Conservation (phyloP, 2,797 vertebrate genomes). For the Sebastes diaconus region DNA sequence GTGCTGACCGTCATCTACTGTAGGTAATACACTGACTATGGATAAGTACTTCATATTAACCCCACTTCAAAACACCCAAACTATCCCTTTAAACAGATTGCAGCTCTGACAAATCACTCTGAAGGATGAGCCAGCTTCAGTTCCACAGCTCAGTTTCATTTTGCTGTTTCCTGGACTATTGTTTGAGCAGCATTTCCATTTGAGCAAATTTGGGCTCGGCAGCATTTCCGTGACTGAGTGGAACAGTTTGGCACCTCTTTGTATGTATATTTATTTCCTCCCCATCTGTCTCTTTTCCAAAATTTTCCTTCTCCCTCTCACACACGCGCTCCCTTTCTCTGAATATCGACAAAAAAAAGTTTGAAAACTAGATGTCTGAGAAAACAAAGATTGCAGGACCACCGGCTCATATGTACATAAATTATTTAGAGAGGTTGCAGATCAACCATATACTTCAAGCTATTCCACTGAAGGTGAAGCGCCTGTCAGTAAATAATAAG, state of each 20-base stretch:
- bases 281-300: not conserved
- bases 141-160: not conserved
- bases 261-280: conserved; percentile 1
- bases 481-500: conserved; percentile 24
- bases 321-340: not conserved
- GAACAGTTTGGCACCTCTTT: conserved; percentile 13
- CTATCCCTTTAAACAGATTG: not conserved
- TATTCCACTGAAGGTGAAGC: not conserved
- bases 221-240: conserved; percentile 14
- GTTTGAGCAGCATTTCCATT: conserved; percentile 9
- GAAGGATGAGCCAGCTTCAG: not conserved
- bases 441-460: not conserved
- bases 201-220: not conserved
- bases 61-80: not conserved
- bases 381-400: conserved; percentile 1
- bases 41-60: not conserved
- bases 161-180: not conserved
- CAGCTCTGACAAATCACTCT: not conserved
- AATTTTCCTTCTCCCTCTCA: not conserved
- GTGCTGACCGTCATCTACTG: not conserved
- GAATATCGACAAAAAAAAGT: not conserved
- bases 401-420: not conserved
- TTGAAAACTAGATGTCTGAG: not conserved
- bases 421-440: conserved; percentile 29
- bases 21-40: not conserved